Base-by-base conservation (phyloP, 2,888 invertebrate species). In the Conops quadrifasciatus region DNA sequence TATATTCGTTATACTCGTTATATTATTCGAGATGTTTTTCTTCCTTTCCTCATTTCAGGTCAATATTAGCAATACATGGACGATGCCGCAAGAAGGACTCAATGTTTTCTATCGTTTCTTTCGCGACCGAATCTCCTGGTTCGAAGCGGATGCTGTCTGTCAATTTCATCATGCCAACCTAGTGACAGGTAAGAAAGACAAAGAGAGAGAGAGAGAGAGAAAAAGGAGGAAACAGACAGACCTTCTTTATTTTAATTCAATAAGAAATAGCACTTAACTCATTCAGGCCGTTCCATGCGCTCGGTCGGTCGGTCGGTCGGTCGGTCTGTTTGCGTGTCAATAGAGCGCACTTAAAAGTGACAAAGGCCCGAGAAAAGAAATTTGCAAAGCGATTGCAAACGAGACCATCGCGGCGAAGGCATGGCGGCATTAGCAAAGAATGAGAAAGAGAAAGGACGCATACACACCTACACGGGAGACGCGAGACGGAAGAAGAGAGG, bases 31-130 rank as follows among this genome's bases (percentile, higher is more conserved):
- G 5, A 24, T 24, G 21, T 11, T 24, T 26, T 53, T 49, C 28
- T 69, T 53, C 72, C 56, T 49, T n/a, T n/a, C 70, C 9, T 71
- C 13, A 30, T 80, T 87, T 5, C 88, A 93, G 93, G 92, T 93
- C 72, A 93, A 93, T 87, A 92, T 93, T 82, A 93, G 92, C 87
- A 93, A 92, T 86, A 91, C 92, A 76, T 93, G 93, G 93, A 91
- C 93, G 78, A 88, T 93, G 79, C 93, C 93, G 11, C 92, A 93
- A 83, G 92, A 93, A 81, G 93, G 92, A 36, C 92, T 92, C 82
- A 92, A 92, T 74, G 93, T 93, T 72, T 93, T 93, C 87, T 93
- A 93, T 87, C 91, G 93, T 79, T 92, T 93, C 88, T 93, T 93
- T 88, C 90, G 92, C 78, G 93, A 93, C 87, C 91, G 92, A 85